Conservation (phyloP, 2,888 invertebrate species). For the Fragum whitleyi region DNA sequence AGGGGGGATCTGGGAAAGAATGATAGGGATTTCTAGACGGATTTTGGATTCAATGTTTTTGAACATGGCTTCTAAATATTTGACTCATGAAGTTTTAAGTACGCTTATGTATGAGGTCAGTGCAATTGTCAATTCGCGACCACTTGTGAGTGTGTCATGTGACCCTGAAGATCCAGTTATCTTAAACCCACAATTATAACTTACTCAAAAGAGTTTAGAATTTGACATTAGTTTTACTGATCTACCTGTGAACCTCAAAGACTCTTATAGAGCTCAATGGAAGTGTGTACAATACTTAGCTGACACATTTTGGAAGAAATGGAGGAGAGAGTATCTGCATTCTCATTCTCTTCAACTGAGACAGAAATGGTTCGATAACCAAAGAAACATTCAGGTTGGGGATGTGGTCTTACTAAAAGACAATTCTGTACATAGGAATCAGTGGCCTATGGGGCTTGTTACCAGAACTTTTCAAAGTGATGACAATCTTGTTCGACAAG, state of each 20-base stretch:
- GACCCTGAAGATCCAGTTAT: constrained; percentile 52
- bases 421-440: background rate
- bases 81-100: constrained; percentile 55
- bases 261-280: constrained; percentile 49
- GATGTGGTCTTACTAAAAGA: constrained; percentile 21
- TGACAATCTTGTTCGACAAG: background rate
- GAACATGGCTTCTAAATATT: constrained; percentile 9
- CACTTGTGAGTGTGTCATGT: constrained; percentile 46
- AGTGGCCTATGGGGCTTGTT: constrained; percentile 18
- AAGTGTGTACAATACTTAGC: constrained; percentile 47
- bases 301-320: constrained; percentile 48
- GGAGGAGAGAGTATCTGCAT: constrained; percentile 49
- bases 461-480: background rate
- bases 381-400: background rate
- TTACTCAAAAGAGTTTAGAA: constrained; percentile 39
- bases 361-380: constrained; percentile 32
- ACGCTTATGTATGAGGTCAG: constrained; percentile 58
- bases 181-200: constrained; percentile 40
- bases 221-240: too few relatives aligned
- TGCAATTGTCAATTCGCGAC: constrained; percentile 58
- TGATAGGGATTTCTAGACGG: constrained; percentile 36
- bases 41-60: constrained; percentile 49
- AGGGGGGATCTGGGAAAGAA: constrained; percentile 53
- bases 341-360: constrained; percentile 40
- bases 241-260: constrained; percentile 16